Evolutionary conservation across 2,888 invertebrate species (phyloP), one percentile per base, ranked within the genome.

Genomic region (Fragum fragum): DNA sequence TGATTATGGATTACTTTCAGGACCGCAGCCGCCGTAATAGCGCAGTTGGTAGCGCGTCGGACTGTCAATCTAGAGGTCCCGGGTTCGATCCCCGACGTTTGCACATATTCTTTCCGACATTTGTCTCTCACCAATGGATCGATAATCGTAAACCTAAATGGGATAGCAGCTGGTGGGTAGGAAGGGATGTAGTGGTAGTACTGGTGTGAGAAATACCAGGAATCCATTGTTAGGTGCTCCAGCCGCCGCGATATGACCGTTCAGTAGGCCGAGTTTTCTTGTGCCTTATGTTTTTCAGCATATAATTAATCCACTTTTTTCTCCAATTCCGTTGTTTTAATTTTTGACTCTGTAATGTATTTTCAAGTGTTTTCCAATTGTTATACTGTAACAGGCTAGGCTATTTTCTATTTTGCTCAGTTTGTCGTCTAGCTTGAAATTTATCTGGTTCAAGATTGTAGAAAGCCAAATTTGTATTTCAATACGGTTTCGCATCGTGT

Each of bases 351-450:
- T 70, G 1, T 7, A 70, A 29, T 26, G 28, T 53, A 2, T 70
- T 9, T 39, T 70, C 70, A 28, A 70, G 3, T 18, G 1, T 70
- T 28, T 53, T 53, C 70, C 26, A 16, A 11, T n/a, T n/a, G n/a
- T n/a, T n/a, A n/a, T n/a, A n/a, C n/a, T n/a, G n/a, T n/a, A n/a
- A n/a, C n/a, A n/a, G n/a, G n/a, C 53, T 53, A 70, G 23, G 26
- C 28, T 70, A 16, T 7, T n/a, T 53, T 70, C 70, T n/a, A 28
- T 70, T 1, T 29, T 70, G 53, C 47, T 53, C 9, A 70, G n/a
- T 53, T 53, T 70, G 21, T 28, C n/a, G 28, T 70, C 70, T 2
- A 70, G 53, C n/a, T 70, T 70, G 29, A 53, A 23, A 69, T 69
- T 52, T 26, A 69, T 47, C 6, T 69, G 47, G 6, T 47, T 18